Percentiles rank a stretch among this genome's conserved stretches.
phyloP scores from a whole-genome alignment of 2,113 vertebrate genomes.

The Agapornis roseicollis region DNA sequence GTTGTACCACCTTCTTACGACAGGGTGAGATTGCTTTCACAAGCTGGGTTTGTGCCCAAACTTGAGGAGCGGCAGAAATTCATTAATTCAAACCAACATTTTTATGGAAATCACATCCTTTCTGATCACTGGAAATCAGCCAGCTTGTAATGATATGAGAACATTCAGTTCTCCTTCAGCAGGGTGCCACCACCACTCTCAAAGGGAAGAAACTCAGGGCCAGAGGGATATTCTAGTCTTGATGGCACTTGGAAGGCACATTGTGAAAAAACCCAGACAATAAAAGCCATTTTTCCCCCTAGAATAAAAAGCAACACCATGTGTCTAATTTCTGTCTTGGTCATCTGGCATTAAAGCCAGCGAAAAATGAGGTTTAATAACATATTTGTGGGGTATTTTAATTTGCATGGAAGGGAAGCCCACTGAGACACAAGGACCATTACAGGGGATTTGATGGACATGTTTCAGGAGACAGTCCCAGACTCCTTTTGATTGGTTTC shows the following conservation, averaged over 20 bases:
- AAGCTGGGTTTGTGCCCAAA: not conserved
- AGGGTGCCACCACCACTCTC: not conserved
- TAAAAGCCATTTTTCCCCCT: not conserved
- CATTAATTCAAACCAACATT: not conserved
- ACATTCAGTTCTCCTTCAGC: not conserved
- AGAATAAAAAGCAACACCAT: fast-evolving
- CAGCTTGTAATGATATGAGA: not conserved
- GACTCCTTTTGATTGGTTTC: not conserved
- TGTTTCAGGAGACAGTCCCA: not conserved
- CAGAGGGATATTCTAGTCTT: not conserved
- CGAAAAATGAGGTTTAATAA: not conserved
- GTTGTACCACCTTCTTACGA: not conserved
- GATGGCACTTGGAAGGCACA: not conserved
- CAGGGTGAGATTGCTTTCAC: not conserved
- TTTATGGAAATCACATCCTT: not conserved
- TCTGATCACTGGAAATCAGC: not conserved
- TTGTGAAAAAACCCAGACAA: not conserved
- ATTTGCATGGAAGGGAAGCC: not conserved
- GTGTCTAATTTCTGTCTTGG: not conserved
- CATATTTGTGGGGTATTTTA: not conserved
- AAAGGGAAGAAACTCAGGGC: not conserved
- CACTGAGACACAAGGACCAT: not conserved
- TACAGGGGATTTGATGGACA: not conserved
- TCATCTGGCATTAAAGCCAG: not conserved
- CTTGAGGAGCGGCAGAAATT: fast-evolving